These are phyloP conservation scores for Yponomeuta evonymella DNA, from an alignment of 2,888 invertebrate genomes.

Conservation along the genomic window DNA sequence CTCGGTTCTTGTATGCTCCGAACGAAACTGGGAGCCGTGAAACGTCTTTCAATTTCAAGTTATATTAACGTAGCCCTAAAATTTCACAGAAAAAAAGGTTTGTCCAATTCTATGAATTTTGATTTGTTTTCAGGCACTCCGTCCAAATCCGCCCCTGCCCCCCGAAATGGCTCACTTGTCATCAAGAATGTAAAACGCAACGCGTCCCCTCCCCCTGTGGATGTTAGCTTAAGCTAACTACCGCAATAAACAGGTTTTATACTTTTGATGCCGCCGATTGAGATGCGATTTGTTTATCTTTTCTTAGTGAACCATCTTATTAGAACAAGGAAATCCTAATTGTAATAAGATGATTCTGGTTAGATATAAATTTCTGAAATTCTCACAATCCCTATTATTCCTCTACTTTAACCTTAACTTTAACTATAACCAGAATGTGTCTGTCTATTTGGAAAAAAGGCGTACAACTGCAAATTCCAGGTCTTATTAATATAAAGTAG, in stretches of 20 bases:
- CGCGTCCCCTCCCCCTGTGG: constrained; percentile 47
- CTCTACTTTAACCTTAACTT: too few relatives aligned
- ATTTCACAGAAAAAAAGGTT: too few relatives aligned
- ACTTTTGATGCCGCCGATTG: constrained; percentile 36
- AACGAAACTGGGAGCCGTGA: too few relatives aligned
- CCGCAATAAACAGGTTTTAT: constrained; percentile 69
- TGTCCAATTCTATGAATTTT: too few relatives aligned
- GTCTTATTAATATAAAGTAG: too few relatives aligned
- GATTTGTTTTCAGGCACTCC: too few relatives aligned
- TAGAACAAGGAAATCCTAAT: background rate
- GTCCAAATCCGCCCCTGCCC: constrained; percentile 34
- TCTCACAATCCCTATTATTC: background rate
- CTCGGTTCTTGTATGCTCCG: too few relatives aligned
- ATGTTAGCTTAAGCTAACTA: constrained; percentile 65
- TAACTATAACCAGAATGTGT: too few relatives aligned
- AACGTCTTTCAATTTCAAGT: too few relatives aligned
- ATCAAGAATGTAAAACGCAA: constrained; percentile 69
- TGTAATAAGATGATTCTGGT: background rate
- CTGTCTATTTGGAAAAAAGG: too few relatives aligned
- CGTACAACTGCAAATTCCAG: too few relatives aligned
- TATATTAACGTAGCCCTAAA: too few relatives aligned
- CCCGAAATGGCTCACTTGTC: constrained; percentile 67
- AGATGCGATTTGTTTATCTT: constrained; percentile 18
- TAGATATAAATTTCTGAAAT: background rate
- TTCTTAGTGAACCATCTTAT: background rate